A percentile compares a stretch with the other conserved stretches of the same genome.
Conservation (phyloP, 1,140 invertebrate genomes). For the Pogonus chalceus region DNA sequence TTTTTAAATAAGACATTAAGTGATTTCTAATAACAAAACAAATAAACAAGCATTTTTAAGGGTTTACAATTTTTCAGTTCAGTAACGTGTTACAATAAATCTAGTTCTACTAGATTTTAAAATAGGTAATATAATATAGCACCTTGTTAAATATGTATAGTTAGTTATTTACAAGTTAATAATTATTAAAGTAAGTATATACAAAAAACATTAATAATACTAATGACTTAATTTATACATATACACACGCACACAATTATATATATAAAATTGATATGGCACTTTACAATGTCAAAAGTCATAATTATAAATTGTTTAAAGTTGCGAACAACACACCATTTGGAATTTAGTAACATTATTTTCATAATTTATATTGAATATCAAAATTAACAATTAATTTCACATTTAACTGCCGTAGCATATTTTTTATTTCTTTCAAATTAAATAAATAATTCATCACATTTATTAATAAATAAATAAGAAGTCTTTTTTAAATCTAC, state of each 20-base stretch:
- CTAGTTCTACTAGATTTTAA: neutral
- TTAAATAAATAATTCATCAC: no score
- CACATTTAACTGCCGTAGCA: neutral
- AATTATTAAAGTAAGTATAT: neutral
- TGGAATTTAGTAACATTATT: no score
- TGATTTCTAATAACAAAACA: neutral
- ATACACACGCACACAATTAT: neutral
- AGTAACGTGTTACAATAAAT: neutral
- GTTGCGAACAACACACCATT: conserved; percentile 4
- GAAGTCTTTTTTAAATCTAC: neutral
- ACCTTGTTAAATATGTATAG: conserved; percentile 1
- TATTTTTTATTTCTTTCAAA: neutral
- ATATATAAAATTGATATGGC: neutral
- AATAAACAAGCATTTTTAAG: neutral
- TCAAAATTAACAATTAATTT: neutral
- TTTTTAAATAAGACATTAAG: neutral
- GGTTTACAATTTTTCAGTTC: neutral
- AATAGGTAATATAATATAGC: neutral
- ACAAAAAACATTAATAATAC: neutral
- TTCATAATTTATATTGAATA: no score
- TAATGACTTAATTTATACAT: neutral
- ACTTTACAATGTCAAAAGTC: neutral
- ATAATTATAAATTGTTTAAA: no score
- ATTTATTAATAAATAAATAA: neutral
- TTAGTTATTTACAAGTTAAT: conserved; percentile 2